These are phyloP conservation scores for Oedothorax gibbosus DNA, from an alignment of 1,140 invertebrate genomes.

Conservation along the genomic window DNA sequence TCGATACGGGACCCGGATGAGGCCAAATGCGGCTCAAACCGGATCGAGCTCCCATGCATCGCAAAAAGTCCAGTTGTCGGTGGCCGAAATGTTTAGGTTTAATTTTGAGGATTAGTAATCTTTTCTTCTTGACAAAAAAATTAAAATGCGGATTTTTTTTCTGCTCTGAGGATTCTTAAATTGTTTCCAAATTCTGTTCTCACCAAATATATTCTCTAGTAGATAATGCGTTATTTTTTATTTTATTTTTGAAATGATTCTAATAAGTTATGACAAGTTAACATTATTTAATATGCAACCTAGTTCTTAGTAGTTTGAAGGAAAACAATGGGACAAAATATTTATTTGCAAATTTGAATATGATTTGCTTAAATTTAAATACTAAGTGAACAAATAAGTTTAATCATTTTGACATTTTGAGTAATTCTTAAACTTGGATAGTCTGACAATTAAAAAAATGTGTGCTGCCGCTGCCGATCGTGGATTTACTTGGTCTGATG, in stretches of 20 bases:
- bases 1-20: constrained; percentile 51
- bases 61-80: constrained; percentile 10
- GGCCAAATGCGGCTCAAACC: constrained; percentile 22
- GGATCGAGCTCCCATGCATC: constrained; percentile 40
- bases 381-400: background rate
- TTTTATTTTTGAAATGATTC: too few species aligned
- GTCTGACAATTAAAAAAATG: constrained; percentile 15
- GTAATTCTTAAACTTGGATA: background rate
- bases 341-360: background rate
- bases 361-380: background rate
- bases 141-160: background rate
- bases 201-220: too few species aligned
- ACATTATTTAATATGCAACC: too few species aligned
- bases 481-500: constrained; percentile 56
- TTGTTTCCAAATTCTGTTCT: too few species aligned
- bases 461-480: constrained; percentile 45
- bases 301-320: too few species aligned
- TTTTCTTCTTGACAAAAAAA: background rate
- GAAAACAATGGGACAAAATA: too few species aligned
- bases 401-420: background rate
- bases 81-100: background rate
- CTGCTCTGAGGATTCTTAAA: background rate
- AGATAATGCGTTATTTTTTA: too few species aligned
- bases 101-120: background rate
- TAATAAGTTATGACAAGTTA: too few species aligned